These are phyloP conservation scores for Peromyscus maniculatus DNA, from an alignment of 2,113 vertebrate species.

Conservation along the genomic window DNA sequence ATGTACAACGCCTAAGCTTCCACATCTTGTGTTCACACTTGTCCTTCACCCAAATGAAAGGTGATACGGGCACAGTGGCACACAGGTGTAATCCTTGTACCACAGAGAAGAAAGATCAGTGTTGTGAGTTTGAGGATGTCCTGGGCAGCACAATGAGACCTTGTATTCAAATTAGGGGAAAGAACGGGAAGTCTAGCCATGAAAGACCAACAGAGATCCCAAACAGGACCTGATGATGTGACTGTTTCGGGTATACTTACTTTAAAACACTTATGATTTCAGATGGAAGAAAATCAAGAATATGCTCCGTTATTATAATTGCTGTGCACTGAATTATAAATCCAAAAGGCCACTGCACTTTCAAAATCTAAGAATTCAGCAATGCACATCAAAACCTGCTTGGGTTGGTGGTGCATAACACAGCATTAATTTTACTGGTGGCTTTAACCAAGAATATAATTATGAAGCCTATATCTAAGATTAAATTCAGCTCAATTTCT, in stretches of 20 bases:
- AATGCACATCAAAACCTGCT: background rate
- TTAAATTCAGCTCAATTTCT: constrained; percentile 43
- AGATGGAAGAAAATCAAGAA: background rate
- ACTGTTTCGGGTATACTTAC: background rate
- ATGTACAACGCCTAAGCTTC: background rate
- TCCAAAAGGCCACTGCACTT: constrained; percentile 51
- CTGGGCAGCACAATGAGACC: background rate
- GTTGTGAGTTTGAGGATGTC: background rate
- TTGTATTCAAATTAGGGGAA: background rate
- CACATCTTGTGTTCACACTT: background rate
- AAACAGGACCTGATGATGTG: background rate
- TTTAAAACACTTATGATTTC: constrained; percentile 55
- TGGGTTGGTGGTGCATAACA: constrained; percentile 14
- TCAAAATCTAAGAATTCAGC: constrained; percentile 42
- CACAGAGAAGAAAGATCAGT: fast-evolving
- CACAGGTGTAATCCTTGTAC: too few relatives aligned
- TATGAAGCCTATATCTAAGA: background rate
- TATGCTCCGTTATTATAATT: constrained; percentile 43
- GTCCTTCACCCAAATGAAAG: background rate
- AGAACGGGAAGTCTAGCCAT: too few relatives aligned
- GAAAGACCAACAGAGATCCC: background rate
- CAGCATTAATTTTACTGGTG: constrained; percentile 4
- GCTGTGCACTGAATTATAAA: constrained; percentile 63
- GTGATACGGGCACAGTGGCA: too few relatives aligned
- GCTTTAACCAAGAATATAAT: background rate